A percentile compares a stretch with the other conserved stretches of the same genome.
Conservation (phyloP, 1,140 invertebrate genomes). For the Pinna nobilis region DNA sequence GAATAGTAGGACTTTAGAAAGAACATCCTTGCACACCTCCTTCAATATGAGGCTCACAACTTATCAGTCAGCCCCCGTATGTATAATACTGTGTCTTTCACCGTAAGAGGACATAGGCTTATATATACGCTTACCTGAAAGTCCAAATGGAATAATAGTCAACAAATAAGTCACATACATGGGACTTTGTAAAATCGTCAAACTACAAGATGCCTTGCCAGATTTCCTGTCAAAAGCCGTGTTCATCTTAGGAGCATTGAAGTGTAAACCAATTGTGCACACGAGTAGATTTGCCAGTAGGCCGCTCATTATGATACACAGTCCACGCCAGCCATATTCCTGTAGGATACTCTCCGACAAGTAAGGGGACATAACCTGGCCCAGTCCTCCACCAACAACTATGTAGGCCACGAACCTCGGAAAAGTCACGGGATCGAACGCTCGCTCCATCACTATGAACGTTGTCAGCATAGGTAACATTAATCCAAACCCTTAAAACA, state of each 20-base stretch:
- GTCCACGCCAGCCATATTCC: not conserved
- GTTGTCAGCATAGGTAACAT: not conserved
- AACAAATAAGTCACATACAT: not conserved
- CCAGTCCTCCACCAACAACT: not conserved
- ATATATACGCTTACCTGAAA: not conserved
- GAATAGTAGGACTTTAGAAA: too few relatives aligned
- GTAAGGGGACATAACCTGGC: not conserved
- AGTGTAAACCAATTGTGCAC: not conserved
- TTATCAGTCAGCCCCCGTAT: too few relatives aligned
- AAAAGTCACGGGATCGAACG: not conserved
- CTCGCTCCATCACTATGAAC: not conserved
- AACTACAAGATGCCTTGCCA: too few relatives aligned
- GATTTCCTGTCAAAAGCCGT: not conserved
- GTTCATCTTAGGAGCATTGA: not conserved
- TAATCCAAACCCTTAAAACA: slow-evolving; percentile 2
- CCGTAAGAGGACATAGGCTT: not conserved
- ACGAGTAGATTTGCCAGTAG: not conserved
- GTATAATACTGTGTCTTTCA: too few relatives aligned
- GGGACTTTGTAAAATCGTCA: not conserved
- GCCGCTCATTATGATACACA: not conserved
- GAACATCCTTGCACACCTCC: too few relatives aligned
- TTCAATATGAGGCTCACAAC: too few relatives aligned
- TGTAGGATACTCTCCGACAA: not conserved
- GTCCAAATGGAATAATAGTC: not conserved
- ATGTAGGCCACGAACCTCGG: not conserved